Base-by-base conservation (phyloP, 2,113 vertebrate species). In the Hippocampus mohnikei region DNA sequence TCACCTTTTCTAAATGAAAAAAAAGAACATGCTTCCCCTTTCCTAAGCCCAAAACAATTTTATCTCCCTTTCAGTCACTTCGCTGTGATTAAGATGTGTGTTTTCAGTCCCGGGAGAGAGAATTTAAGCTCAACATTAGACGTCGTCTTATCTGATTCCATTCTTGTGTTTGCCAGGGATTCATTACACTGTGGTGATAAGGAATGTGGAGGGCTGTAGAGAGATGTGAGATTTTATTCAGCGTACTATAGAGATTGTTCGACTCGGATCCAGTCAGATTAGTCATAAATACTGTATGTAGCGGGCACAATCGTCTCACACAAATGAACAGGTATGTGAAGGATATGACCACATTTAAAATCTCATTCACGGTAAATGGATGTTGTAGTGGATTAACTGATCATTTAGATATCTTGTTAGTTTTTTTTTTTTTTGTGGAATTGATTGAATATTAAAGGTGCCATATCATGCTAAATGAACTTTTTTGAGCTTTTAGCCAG, bases 1-100 rank as follows among this genome's bases (percentile, higher is more conserved):
- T 83, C 83, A 88, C 82, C 86, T 84, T 82, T 83, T 73, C 53
- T 79, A 80, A 88, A 83, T 76, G 68, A 81, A 85, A 37, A 60
- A 85, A 60, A 83, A 84, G 79, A 73, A 75, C 69, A 40, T 29
- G 10, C 55, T n/a, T 41, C 59, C 41, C 41, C 27, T 50, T 67
- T 67, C 60, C 71, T 60, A 71, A 74, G 67, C 74, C 37, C 44
- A 73, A 85, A 87, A 85, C 78, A 82, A 75, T 82, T 81, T 76
- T 73, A 86, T 87, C 79, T 78, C 23, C 7, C 71, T 72, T 69
- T 73, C 75, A 75, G 73, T 87, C 86, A 42, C 66, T 67, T 81
- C 46, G 20, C 58, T 80, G 79, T 71, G 72, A 80, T 88, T 69
- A 75, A 58, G 76, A 77, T 20, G 41, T 37, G 72, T 81, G 74